Percentiles rank a stretch among this genome's conserved stretches.
Evolutionary conservation across 2,797 vertebrate species (phyloP).

Genomic region (Vireo griseus): DNA sequence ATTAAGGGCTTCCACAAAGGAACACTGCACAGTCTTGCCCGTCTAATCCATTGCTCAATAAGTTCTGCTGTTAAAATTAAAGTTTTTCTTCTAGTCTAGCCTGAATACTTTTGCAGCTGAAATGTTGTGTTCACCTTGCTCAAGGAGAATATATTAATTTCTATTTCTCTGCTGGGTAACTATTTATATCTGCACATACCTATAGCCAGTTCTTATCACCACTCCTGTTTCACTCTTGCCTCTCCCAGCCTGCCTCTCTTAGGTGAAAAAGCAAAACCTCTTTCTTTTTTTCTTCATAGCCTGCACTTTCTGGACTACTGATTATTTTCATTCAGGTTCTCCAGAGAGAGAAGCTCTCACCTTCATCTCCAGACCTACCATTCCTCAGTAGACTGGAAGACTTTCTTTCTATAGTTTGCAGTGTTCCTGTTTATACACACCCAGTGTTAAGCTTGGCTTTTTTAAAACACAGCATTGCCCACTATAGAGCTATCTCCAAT

Average conservation of each 20-base stretch:
- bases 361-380: background rate
- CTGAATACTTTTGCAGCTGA: background rate
- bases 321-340: background rate
- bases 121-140: background rate
- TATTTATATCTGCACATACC: background rate
- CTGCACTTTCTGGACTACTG: background rate
- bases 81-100: background rate
- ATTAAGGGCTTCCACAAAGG: background rate
- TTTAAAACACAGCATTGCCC: background rate
- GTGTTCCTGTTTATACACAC: background rate
- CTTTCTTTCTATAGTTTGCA: background rate
- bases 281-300: background rate
- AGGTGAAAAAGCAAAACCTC: background rate
- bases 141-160: background rate
- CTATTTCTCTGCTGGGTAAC: background rate
- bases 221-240: accelerated
- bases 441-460: background rate
- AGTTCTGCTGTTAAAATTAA: background rate
- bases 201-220: background rate
- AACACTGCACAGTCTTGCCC: background rate
- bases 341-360: background rate
- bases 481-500: accelerated
- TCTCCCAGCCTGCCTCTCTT: background rate
- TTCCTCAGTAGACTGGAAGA: background rate
- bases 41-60: background rate